Evolutionary conservation across 2,888 invertebrate species (phyloP), one percentile per base, ranked within the genome.

Genomic region (Cyclophora albipunctata): DNA sequence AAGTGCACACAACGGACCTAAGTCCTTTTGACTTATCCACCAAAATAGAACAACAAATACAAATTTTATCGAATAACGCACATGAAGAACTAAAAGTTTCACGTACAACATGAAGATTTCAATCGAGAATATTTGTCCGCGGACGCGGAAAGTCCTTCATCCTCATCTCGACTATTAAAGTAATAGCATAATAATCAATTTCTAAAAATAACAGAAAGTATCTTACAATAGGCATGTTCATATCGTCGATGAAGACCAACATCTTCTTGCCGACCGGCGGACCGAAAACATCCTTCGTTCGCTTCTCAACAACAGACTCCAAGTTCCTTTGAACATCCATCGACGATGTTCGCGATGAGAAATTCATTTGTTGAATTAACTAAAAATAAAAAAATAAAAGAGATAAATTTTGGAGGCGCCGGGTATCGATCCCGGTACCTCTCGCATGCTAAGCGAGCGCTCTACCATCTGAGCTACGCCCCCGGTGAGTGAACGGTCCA

Each of bases 191-290:
- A 20, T 20, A 20, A 20, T 20, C 20, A 20, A 20, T 20, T 20
- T 20, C 20, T 20, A 20, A 20, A 20, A 20, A 20, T 20, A 20
- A 20, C 20, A 20, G 20, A 20, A 20, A 20, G 20, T 5, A 43
- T 67, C 79, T 79, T 49, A 86, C 87, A 53, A 85, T 84, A 40
- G 98, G 97, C 97, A 97, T 97, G 73, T 97, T 97, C 93, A 98
- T 94, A 71, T 98, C 97, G 71, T 98, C 98, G 59, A 98, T 94
- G 71, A 98, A 98, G 58, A 96, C 92, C 41, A 97, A 90, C 73
- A 98, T 90, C 69, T 94, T 94, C 82, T 96, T 98, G 40, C 97
- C 97, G 52, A 95, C 91, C 0, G 96, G 95, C 40, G 98, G 98
- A 0, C 97, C 97, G 71, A 94, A 97, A 3, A 94, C 92, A 71